phyloP scores from a whole-genome alignment of 2,113 vertebrate genomes.

The Larimichthys polyactis region DNA sequence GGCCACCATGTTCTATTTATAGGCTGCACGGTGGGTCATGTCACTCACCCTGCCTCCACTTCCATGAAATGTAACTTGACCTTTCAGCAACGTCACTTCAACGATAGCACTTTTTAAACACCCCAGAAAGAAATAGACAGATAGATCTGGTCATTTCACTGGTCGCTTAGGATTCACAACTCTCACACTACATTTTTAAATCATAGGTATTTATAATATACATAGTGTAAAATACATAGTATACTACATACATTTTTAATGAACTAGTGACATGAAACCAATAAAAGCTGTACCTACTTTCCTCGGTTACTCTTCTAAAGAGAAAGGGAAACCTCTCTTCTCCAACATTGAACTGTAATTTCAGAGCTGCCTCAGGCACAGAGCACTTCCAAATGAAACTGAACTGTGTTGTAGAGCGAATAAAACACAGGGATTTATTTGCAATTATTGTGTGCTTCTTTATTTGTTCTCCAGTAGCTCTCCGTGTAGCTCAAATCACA shows the following conservation, averaged over 20 bases:
- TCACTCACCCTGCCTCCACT: constrained; percentile 58
- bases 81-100: constrained; percentile 49
- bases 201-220: constrained; percentile 18
- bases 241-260: constrained; percentile 23
- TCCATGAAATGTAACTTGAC: constrained; percentile 72
- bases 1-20: constrained; percentile 73
- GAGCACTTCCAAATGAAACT: constrained; percentile 45
- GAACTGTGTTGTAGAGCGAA: constrained; percentile 59
- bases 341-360: constrained; percentile 43
- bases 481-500: not conserved
- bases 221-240: constrained; percentile 26
- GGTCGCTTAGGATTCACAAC: constrained; percentile 30
- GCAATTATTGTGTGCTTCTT: constrained; percentile 31
- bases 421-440: constrained; percentile 61
- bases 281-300: constrained; percentile 26
- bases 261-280: not conserved
- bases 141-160: constrained; percentile 20
- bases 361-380: constrained; percentile 55
- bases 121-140: constrained; percentile 31
- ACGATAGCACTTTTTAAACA: constrained; percentile 39
- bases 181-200: constrained; percentile 25
- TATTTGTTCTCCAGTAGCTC: constrained; percentile 5
- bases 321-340: constrained; percentile 1
- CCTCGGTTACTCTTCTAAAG: constrained; percentile 5
- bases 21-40: constrained; percentile 50